A percentile compares a stretch with the other conserved stretches of the same genome.
phyloP scores from a whole-genome alignment of 2,113 vertebrate genomes.

The Rhinichthys klamathensis region DNA sequence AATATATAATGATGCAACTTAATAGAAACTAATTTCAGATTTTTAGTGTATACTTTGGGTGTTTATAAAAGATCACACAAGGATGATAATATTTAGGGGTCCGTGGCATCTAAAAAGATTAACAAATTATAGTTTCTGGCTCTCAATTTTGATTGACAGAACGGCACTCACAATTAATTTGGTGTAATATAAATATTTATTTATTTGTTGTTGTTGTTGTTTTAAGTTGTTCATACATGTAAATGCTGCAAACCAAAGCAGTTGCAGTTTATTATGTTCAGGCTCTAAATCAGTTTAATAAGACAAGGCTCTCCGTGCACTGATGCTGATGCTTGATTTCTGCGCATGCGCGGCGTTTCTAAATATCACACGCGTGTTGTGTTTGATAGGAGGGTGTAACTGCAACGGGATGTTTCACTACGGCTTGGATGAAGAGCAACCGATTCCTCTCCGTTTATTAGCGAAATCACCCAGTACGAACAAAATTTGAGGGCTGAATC shows the following conservation, averaged over 20 bases:
- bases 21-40: too few relatives aligned
- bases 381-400: slow-evolving; percentile 31
- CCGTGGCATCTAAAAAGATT: too few relatives aligned
- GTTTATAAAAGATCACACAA: too few relatives aligned
- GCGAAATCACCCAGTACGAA: neutral
- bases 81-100: too few relatives aligned
- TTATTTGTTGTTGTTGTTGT: too few relatives aligned
- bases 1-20: too few relatives aligned
- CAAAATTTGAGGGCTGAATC: neutral
- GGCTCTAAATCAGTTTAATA: neutral
- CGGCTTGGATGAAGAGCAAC: neutral
- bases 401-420: slow-evolving; percentile 28
- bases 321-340: slow-evolving; percentile 15
- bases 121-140: too few relatives aligned
- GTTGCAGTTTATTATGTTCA: neutral
- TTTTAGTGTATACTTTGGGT: too few relatives aligned
- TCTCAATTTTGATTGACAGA: neutral
- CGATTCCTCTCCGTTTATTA: neutral
- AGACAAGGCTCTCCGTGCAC: neutral
- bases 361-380: slow-evolving; percentile 35
- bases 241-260: neutral
- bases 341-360: slow-evolving; percentile 46
- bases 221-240: too few relatives aligned
- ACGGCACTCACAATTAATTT: too few relatives aligned
- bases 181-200: too few relatives aligned